Base-by-base conservation (phyloP, 1,140 invertebrate species). In the Myzus persicae region DNA sequence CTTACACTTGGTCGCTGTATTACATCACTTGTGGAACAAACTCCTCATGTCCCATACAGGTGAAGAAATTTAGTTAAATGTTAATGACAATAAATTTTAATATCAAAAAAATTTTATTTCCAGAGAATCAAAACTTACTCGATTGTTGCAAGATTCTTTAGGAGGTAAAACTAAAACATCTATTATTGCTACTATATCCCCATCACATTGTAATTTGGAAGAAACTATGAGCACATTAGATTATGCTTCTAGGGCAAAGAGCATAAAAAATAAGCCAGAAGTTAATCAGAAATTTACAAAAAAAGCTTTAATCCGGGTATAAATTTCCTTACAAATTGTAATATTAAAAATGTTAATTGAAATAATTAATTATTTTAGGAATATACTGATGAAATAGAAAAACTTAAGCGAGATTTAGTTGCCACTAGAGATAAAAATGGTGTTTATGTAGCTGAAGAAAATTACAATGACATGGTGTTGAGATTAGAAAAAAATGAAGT, bases 1-100 rank as follows among this genome's bases (percentile, higher is more conserved):
- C 95, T 99, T 46, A 99, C 99, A 1, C 96, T 99, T 1, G 99
- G 99, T 0, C 96, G 99, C 94, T 99, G 99, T n/a, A 99, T 99
- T 93, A 99, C 98, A 1, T 97, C 98, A 18, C 95, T 99, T n/a
- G 98, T 99, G 24, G 98, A 99, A 95, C 96, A 97, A 94, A 97
- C 97, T 91, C 97, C 98, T 1, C 99, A 99, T 95, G 96, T 99
- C 94, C 99, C 99, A 0, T 99, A 99, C 95, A 96, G 98, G 97
- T 98, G 95, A 94, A 84, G 84, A 46, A 48, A 81, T 36, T 36
- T 81, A 76, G 22, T 46, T 81, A 24, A 22, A n/a, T 81, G 11
- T 67, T 90, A 9, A 59, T 91, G 1, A n/a, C 44, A 24, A 46
- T 7, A 6, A 51, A 67, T n/a, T 40, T 26, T 2, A 40, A 40